Evolutionary conservation across 2,113 vertebrate species (phyloP).

Genomic region (Myiozetetes cayanensis): DNA sequence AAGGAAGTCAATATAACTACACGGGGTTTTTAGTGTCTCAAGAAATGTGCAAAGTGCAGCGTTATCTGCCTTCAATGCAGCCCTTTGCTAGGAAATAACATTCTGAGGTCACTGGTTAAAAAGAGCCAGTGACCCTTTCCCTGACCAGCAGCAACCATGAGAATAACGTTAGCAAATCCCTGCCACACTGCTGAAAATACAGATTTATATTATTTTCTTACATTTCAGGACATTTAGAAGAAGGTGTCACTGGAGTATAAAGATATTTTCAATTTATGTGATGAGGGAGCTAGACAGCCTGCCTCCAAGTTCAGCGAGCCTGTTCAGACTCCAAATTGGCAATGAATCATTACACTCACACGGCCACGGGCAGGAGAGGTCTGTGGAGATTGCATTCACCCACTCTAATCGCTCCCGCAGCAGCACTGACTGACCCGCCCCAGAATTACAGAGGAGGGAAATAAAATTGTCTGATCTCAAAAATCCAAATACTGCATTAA

Average conservation of each 20-base stretch:
- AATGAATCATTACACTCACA: slow-evolving; percentile 13
- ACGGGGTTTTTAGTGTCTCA: neutral
- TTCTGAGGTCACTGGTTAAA: neutral
- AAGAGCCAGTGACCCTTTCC: slow-evolving; percentile 1
- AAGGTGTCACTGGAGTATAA: slow-evolving; percentile 21
- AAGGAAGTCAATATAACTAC: neutral
- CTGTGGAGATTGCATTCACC: slow-evolving; percentile 39
- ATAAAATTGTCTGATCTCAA: slow-evolving; percentile 8
- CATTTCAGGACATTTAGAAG: slow-evolving; percentile 29
- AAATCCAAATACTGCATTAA: slow-evolving; percentile 16
- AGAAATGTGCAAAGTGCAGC: neutral
- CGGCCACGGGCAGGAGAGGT: neutral
- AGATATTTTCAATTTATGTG: slow-evolving; percentile 37
- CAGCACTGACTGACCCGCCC: neutral
- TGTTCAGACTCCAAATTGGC: slow-evolving; percentile 55
- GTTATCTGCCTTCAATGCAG: neutral
- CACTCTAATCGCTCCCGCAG: neutral
- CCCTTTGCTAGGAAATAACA: neutral
- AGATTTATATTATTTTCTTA: slow-evolving; percentile 31
- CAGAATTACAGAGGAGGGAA: neutral
- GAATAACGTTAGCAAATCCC: slow-evolving; percentile 4
- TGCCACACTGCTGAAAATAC: neutral
- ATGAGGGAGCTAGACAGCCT: slow-evolving; percentile 48
- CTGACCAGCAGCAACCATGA: neutral
- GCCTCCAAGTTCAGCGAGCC: slow-evolving; percentile 43